A percentile compares a stretch with the other conserved stretches of the same genome.
Conservation (phyloP, 2,888 invertebrate genomes). For the Exocentrus adspersus region DNA sequence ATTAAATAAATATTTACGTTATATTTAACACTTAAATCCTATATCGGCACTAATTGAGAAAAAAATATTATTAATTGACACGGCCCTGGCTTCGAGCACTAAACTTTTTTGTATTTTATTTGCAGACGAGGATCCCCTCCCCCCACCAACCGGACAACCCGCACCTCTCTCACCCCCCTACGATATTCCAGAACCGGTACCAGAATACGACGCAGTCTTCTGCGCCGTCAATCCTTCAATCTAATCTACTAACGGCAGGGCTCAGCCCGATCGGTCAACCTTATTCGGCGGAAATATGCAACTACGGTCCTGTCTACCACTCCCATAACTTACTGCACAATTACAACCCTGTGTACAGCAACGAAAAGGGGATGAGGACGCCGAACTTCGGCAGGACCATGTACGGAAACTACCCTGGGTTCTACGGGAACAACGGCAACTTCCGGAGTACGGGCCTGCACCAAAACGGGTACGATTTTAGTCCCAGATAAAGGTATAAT, state of each 20-base stretch:
- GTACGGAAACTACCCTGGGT: slow-evolving; percentile 58
- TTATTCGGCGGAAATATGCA: slow-evolving; percentile 73
- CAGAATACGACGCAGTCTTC: slow-evolving; percentile 52
- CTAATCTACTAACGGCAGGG: slow-evolving; percentile 49
- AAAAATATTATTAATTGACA: not conserved
- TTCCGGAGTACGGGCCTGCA: slow-evolving; percentile 50
- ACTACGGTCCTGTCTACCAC: slow-evolving; percentile 76
- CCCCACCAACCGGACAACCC: slow-evolving; percentile 37
- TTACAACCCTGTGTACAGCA: slow-evolving; percentile 60
- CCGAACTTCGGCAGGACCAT: slow-evolving; percentile 56
- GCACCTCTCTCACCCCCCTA: slow-evolving; percentile 42
- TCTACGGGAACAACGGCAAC: slow-evolving; percentile 56
- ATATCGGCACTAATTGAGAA: slow-evolving; percentile 1
- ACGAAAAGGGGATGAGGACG: slow-evolving; percentile 56
- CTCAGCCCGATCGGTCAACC: slow-evolving; percentile 68
- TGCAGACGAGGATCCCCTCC: slow-evolving; percentile 58
- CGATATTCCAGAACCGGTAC: slow-evolving; percentile 55
- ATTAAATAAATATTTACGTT: slow-evolving; percentile 23
- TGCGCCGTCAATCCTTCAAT: slow-evolving; percentile 50
- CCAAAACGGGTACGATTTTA: slow-evolving; percentile 58
- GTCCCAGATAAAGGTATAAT: slow-evolving; percentile 38
- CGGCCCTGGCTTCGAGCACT: no score
- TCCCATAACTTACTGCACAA: slow-evolving; percentile 63
- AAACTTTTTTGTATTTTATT: slow-evolving; percentile 34
- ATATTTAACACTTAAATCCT: slow-evolving; percentile 13